Evolutionary conservation across 2,797 vertebrate species (phyloP).

Genomic region (Cephalopachus bancanus): DNA sequence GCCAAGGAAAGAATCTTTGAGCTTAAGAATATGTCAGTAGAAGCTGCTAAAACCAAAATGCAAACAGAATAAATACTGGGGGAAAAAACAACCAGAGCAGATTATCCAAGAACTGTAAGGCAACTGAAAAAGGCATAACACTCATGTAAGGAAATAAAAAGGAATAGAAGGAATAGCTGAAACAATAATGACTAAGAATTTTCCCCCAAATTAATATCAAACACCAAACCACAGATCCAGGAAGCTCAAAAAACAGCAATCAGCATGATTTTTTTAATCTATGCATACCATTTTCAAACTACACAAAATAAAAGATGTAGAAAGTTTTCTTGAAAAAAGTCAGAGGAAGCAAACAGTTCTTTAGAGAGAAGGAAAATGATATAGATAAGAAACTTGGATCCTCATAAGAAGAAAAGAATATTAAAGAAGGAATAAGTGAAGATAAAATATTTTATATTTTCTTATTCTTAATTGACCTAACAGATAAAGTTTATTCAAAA

Average conservation of each 20-base stretch:
- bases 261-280: background rate
- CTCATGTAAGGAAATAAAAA: background rate
- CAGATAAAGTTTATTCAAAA: constrained; percentile 40
- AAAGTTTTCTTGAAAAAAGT: background rate
- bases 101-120: background rate
- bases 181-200: background rate
- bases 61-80: background rate
- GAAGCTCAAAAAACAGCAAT: background rate
- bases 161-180: background rate
- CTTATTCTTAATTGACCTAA: background rate
- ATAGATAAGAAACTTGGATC: background rate
- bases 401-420: background rate
- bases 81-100: background rate
- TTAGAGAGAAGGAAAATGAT: constrained; percentile 21
- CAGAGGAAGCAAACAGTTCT: background rate
- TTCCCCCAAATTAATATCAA: background rate
- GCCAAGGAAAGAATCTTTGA: constrained; percentile 1
- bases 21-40: background rate
- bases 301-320: background rate
- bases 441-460: constrained; percentile 5
- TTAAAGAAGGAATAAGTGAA: background rate
- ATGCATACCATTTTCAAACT: background rate
- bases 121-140: background rate
- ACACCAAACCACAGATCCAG: constrained; percentile 1
- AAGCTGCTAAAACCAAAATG: constrained; percentile 26